phyloP scores from a whole-genome alignment of 1,140 invertebrate species.

The Ephestia elutella region DNA sequence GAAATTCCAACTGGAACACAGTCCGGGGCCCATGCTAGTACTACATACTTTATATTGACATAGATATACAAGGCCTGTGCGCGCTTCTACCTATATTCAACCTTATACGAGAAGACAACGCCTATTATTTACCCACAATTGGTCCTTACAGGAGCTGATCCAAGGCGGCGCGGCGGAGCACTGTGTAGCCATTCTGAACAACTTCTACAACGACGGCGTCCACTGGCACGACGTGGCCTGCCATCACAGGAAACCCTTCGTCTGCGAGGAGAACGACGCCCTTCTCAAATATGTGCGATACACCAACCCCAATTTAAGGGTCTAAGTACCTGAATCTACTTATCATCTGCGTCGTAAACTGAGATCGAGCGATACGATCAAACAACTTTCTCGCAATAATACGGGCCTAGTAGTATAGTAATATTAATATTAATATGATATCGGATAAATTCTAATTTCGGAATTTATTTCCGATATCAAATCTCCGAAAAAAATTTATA shows the following conservation, averaged over 20 bases:
- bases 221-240: constrained; percentile 92
- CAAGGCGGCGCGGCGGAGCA: constrained; percentile 87
- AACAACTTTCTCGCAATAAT: neutral
- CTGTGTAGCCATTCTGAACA: constrained; percentile 85
- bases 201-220: constrained; percentile 90
- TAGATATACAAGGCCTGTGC: too few relatives aligned
- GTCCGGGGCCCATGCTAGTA: too few relatives aligned
- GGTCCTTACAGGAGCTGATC: constrained; percentile 75
- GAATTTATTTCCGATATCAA: too few relatives aligned
- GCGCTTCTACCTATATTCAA: too few relatives aligned
- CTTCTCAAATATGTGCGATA: constrained; percentile 86
- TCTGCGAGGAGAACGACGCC: constrained; percentile 88
- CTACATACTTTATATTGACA: too few relatives aligned
- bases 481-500: too few relatives aligned
- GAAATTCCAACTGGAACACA: too few relatives aligned
- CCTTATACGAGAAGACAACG: too few relatives aligned
- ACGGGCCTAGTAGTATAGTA: too few relatives aligned
- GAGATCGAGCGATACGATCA: neutral
- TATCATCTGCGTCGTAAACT: neutral
- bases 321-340: constrained; percentile 61
- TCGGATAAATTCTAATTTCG: too few relatives aligned
- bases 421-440: too few relatives aligned
- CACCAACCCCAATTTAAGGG: constrained; percentile 82
- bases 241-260: constrained; percentile 87
- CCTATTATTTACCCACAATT: too few relatives aligned